Base-by-base conservation (phyloP, 2,113 vertebrate genomes). In the Hyperopisus bebe region DNA sequence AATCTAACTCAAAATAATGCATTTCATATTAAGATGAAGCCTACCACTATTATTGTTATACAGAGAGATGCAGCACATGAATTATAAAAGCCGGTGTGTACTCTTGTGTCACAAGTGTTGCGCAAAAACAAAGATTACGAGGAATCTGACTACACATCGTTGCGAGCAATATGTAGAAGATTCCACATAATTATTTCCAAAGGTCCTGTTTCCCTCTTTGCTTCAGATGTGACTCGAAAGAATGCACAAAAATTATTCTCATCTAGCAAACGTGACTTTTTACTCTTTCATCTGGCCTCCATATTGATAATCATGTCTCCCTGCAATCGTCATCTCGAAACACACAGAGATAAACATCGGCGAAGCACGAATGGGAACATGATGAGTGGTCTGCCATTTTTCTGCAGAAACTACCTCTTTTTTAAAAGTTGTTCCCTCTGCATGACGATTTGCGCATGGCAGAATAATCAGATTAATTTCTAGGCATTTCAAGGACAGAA, bases 211-310 rank as follows among this genome's bases (percentile, higher is more conserved):
- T n/a, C 83, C 10, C 83, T 47, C 44, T 85, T 48, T 50, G 24
- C 44, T 86, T 50, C 39, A 9, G 83, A 88, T 70, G 50, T 86
- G 9, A 86, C 88, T 89, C 19, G 39, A 5, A 51, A 53, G 51
- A 27, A 85, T 51, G 19, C 17, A 89, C 88, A 51, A 84, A 82
- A 50, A 90, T 66, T 13, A 77, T 77, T 35, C 85, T 66, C 85
- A 62, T 70, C 88, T 77, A 55, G 13, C 35, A 50, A 50, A 50
- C 47, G 9, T 1, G 11, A 31, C 46, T 50, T 24, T 27, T 47
- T 50, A 8, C 44, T 48, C n/a, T 86, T 86, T 86, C 44, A 85
- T 85, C 19, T 27, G 46, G 44, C 83, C 83, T 50, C 83, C 44
- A 21, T 48, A n/a, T n/a, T 15, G 83, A n/a, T 31, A 27, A 86